Base-by-base conservation (phyloP, 1,140 invertebrate genomes). In the Bombus confusus region DNA sequence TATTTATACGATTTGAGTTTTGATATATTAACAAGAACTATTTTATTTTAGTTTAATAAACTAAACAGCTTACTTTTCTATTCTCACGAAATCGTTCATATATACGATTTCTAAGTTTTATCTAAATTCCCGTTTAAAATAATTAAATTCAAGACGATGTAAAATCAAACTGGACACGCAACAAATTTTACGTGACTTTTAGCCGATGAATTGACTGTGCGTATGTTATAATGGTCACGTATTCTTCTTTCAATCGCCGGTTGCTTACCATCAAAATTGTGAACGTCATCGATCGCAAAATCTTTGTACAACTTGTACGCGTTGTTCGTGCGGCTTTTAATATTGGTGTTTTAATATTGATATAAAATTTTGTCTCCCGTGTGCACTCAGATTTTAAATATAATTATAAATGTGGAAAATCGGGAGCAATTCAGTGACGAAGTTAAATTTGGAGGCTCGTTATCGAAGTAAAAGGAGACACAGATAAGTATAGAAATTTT, bases 341-440 rank as follows among this genome's bases (percentile, higher is more conserved):
- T 89, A 25, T 47, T 47, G 15, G 15, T 47, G 18, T 5, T 47
- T 5, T 47, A 47, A 47, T 47, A 47, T 47, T 47, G 18, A 47
- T 47, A 47, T 47, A 47, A 18, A 18, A 18, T 47, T 18, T 43
- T 59, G 18, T 69, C 39, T 22, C 83, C 80, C 41, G 31, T 76
- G 28, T 0, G 43, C 5, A 37, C 69, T 9, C 72, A 88, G 57
- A 62, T 88, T n/a, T 37, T 88, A 9, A 72, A 85, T 10, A 57
- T 90, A 25, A 57, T 82, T n/a, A 76, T 78, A 25, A 83, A 79
- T 22, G 80, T 89, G 37, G 18, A 76, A 1, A 72, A 71, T 71
- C 68, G 78, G 3, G 34, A 89, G 4, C 80, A 87, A 2, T 25
- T 13, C 68, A 39, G 10, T 28, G 39, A 39, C 37, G 10, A 69